Conservation (phyloP, 2,888 invertebrate species). For the Drosophila koepferae region DNA sequence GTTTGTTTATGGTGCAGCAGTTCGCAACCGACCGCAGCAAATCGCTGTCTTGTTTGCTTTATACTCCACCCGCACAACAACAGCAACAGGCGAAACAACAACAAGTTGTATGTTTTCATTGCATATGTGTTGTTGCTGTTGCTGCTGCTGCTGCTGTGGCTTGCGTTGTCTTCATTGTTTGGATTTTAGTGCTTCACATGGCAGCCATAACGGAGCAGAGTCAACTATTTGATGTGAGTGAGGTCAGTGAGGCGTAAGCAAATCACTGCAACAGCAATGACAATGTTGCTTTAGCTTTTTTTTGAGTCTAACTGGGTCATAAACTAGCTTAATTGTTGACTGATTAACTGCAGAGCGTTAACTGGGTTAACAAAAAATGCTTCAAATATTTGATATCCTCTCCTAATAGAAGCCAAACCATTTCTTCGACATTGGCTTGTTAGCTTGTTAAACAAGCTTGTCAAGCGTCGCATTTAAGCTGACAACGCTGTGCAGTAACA, state of each 20-base stretch:
- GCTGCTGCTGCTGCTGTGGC: neutral
- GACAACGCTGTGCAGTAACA: slow-evolving; percentile 3
- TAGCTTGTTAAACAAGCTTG: slow-evolving; percentile 18
- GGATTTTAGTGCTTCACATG: slow-evolving; percentile 34
- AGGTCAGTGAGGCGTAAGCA: neutral
- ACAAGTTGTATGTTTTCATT: slow-evolving; percentile 39
- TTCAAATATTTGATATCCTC: no score
- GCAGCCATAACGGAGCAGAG: slow-evolving; percentile 12
- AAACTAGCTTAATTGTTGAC: slow-evolving; percentile 23
- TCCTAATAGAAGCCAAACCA: no score
- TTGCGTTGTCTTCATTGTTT: slow-evolving; percentile 44
- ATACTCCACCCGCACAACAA: neutral
- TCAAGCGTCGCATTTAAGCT: neutral
- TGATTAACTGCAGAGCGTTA: neutral
- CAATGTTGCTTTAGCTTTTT: slow-evolving; percentile 9
- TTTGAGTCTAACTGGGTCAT: slow-evolving; percentile 7
- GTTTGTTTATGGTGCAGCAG: slow-evolving; percentile 31
- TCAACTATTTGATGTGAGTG: slow-evolving; percentile 28
- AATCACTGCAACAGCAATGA: neutral
- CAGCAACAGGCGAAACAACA: slow-evolving; percentile 22
- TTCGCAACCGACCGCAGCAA: slow-evolving; percentile 10
- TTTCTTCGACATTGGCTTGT: slow-evolving; percentile 4
- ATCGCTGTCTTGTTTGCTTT: slow-evolving; percentile 28
- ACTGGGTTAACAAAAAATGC: no score
- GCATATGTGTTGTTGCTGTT: slow-evolving; percentile 13